A percentile compares a stretch with the other conserved stretches of the same genome.
phyloP scores from a whole-genome alignment of 2,113 vertebrate genomes.

The Pituophis catenifer region DNA sequence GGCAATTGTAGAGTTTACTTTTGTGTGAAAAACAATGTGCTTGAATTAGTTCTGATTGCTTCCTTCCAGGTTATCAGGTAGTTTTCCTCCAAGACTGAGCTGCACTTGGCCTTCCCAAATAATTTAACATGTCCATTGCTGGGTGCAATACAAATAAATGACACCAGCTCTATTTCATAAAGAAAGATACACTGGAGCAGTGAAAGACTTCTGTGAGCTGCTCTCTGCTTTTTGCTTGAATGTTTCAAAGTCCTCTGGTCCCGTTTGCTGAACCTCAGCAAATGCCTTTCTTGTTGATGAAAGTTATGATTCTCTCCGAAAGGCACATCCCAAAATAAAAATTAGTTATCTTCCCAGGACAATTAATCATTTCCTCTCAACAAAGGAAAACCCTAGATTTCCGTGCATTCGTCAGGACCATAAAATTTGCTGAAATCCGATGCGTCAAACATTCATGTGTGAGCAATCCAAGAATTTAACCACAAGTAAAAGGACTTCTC shows the following conservation, averaged over 20 bases:
- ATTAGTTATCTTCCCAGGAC: conserved; percentile 47
- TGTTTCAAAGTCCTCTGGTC: not conserved
- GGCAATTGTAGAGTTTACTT: not conserved
- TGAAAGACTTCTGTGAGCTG: conserved; percentile 12
- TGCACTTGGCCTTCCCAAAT: conserved; percentile 29
- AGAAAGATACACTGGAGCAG: conserved; percentile 14
- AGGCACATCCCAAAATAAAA: conserved; percentile 45
- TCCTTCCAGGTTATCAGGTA: conserved; percentile 14
- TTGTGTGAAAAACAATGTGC: not conserved
- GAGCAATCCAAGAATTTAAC: conserved; percentile 30
- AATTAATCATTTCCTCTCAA: conserved; percentile 42
- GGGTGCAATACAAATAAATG: conserved; percentile 15
- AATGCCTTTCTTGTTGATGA: conserved; percentile 6
- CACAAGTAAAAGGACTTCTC: conserved; percentile 23
- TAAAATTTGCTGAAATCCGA: conserved; percentile 48
- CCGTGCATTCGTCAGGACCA: conserved; percentile 19
- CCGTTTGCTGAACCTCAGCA: not conserved
- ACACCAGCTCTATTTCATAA: not conserved
- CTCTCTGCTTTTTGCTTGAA: not conserved
- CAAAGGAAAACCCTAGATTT: conserved; percentile 47
- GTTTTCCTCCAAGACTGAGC: conserved; percentile 31
- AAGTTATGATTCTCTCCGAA: conserved; percentile 19
- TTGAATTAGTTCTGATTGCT: not conserved
- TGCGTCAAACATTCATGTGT: conserved; percentile 28
- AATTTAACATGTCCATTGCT: conserved; percentile 31